Conservation (phyloP, 2,797 vertebrate genomes). For the Phalloptychus januarius region DNA sequence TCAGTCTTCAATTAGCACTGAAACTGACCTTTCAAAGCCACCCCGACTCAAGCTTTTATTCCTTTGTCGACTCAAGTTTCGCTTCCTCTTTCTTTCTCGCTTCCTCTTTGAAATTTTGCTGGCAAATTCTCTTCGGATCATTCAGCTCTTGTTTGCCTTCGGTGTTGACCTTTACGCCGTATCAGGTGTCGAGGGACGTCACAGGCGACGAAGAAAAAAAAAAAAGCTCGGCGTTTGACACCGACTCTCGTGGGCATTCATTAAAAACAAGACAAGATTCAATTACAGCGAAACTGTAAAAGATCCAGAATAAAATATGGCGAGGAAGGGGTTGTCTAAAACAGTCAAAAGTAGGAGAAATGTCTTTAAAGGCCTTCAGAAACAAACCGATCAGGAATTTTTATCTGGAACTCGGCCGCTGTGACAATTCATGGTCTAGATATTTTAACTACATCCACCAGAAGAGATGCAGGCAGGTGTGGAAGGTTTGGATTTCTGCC, state of each 20-base stretch:
- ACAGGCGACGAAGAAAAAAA: background rate
- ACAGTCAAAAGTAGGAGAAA: background rate
- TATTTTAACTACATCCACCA: slow-evolving; percentile 11
- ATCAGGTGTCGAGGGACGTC: slow-evolving; percentile 54
- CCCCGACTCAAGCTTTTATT: slow-evolving; percentile 41
- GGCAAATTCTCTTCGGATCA: slow-evolving; percentile 27
- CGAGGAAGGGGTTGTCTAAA: background rate
- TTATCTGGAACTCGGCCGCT: slow-evolving; percentile 17
- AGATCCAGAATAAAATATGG: background rate
- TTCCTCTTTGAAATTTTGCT: slow-evolving; percentile 32
- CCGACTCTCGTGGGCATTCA: background rate
- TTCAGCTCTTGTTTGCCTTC: slow-evolving; percentile 31
- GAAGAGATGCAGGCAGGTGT: slow-evolving; percentile 1
- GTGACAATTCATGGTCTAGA: slow-evolving; percentile 32
- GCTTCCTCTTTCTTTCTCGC: slow-evolving; percentile 38
- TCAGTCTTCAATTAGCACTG: slow-evolving; percentile 14
- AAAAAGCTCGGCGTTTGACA: slow-evolving; percentile 10
- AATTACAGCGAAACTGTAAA: background rate
- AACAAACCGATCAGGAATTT: background rate
- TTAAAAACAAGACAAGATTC: background rate
- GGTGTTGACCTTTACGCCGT: slow-evolving; percentile 52
- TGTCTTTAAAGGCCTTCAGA: background rate
- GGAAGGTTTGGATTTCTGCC: slow-evolving; percentile 25
- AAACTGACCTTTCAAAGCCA: slow-evolving; percentile 60
- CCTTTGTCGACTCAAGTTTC: slow-evolving; percentile 35